Base-by-base conservation (phyloP, 1,140 invertebrate genomes). In the Drosophila sproati region DNA sequence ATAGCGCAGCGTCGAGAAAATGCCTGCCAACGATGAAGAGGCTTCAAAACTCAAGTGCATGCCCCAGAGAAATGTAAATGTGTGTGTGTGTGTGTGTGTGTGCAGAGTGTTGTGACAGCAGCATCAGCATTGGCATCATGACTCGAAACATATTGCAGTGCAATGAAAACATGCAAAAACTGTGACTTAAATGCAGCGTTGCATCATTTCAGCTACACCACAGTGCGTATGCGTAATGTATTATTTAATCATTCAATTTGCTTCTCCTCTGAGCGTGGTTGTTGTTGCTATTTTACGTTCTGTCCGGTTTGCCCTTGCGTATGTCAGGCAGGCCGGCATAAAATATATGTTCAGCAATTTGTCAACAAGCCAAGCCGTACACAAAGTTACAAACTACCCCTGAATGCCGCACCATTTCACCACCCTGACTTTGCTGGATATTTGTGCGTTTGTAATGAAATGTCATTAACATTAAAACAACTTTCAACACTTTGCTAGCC, bases 381-480 rank as follows among this genome's bases (percentile, higher is more conserved):
- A 37, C 60, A 61, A 61, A 61, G 59, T 39, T 62, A 29, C 32
- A 35, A 31, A 20, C 20, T 39, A n/a, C 57, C 57, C 35, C 6
- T 4, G 20, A 20, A 20, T 20, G n/a, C 50, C 66, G 34, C 32
- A 6, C 34, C n/a, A 4, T 47, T 31, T 48, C 45, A 29, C 29
- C 66, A 37, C 68, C 54, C 35, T 47, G 39, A 75, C 20, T 43
- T 20, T 51, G 5, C 37, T n/a, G 10, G 12, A 57, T 39, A 56
- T 57, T 68, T 60, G 56, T 45, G 48, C 51, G 47, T 55, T 73
- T 71, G 76, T 83, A 83, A 83, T 83, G 80, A 83, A 83, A 83
- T 83, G 80, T 80, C 80, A 83, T 83, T 83, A 83, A 83, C 80
- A 79, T 83, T 83, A 83, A 83, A 79, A 83, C 73, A 83, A 83